Evolutionary conservation across 1,140 invertebrate species (phyloP), one percentile per base, ranked within the genome.

Genomic region (Pogonomyrmex barbatus): DNA sequence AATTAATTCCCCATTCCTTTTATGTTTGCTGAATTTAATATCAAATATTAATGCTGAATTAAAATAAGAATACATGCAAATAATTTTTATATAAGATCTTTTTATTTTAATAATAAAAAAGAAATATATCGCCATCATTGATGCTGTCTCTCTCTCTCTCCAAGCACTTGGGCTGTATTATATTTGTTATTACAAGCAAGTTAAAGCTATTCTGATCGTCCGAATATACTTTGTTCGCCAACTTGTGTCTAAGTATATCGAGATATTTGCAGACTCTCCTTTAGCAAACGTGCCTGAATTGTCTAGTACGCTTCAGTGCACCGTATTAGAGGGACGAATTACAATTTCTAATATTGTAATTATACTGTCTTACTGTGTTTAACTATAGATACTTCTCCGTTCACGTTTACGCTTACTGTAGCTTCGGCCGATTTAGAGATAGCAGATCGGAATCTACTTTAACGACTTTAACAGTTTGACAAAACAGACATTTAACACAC

Each of bases 281-380:
- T 82, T 6, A 24, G 24, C 39, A 58, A 56, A 67, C 30, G 60
- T 54, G 33, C 30, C 17, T 33, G 17, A 82, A 82, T 58, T 71
- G 14, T 73, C 52, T 33, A 36, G 50, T 71, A n/a, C 12, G 10
- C 14, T 47, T 58, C 47, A 71, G 71, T 70, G 52, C 17, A 39
- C 0, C 12, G 8, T 33, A 65, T 52, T 52, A 52, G 60, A 52
- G 10, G 8, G 2, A 14, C 30, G 33, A 82, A 58, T 73, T 82
- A 10, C 54, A 58, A 39, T 60, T 82, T 71, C 17, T n/a, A 82
- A 56, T 30, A 10, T 14, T 54, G 12, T 67, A 81, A 81, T 81
- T 81, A 81, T 14, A 42, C 39, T 45, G 3, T 79, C 12, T 71
- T 58, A 39, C n/a, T 47, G 30, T 33, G 67, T 30, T 73, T 36